Conservation (phyloP, 1,140 invertebrate genomes). For the Aphis craccivora region DNA sequence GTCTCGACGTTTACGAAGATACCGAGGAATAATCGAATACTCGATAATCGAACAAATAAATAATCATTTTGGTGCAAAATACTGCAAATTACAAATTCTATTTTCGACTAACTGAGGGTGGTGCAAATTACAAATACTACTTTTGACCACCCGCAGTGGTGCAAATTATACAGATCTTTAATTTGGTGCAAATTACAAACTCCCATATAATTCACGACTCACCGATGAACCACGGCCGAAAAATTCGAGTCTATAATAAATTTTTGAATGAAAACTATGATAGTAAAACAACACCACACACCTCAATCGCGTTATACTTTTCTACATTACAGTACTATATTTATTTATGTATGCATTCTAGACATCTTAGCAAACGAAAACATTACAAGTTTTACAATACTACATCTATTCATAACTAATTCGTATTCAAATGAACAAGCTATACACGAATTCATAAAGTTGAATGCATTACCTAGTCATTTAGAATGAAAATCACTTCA, state of each 20-base stretch:
- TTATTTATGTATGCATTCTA: background rate
- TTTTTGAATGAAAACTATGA: background rate
- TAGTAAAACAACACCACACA: background rate
- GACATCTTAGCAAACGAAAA: background rate
- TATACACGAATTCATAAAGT: slow-evolving; percentile 11
- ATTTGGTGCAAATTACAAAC: too few species aligned
- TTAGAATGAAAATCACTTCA: background rate
- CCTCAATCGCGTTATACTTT: background rate
- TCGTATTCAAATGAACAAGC: background rate
- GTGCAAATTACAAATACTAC: too few species aligned
- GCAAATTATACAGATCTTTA: too few species aligned
- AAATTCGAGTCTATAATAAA: background rate
- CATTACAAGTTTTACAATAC: background rate
- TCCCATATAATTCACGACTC: background rate
- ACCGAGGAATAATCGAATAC: too few species aligned
- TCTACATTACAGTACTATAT: background rate
- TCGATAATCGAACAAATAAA: too few species aligned
- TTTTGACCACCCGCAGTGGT: too few species aligned
- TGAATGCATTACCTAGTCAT: background rate
- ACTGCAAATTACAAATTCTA: too few species aligned
- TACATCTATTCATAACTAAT: background rate
- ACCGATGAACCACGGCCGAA: background rate
- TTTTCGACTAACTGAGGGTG: too few species aligned
- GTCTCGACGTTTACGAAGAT: too few species aligned
- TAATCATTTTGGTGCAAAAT: too few species aligned